A percentile compares a stretch with the other conserved stretches of the same genome.
phyloP scores from a whole-genome alignment of 2,888 invertebrate genomes.

The Amiota minor region DNA sequence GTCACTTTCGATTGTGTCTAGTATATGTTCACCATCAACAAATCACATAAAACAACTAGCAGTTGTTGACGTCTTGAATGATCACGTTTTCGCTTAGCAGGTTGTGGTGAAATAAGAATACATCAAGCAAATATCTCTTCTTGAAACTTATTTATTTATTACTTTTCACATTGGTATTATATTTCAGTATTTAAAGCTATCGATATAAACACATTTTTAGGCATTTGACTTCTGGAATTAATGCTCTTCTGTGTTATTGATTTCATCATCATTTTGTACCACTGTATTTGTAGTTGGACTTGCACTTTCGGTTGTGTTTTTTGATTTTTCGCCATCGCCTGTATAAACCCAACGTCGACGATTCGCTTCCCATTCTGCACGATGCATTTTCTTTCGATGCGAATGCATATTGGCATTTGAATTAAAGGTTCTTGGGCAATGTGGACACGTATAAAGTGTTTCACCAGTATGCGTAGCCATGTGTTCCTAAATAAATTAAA shows the following conservation, averaged over 20 bases:
- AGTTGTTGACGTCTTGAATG: constrained; percentile 31
- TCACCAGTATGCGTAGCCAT: constrained; percentile 68
- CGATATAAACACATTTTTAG: too few species aligned
- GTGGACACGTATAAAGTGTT: constrained; percentile 65
- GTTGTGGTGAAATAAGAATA: constrained; percentile 19
- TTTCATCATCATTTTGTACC: background rate
- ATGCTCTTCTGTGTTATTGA: too few species aligned
- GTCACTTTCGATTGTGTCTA: too few species aligned
- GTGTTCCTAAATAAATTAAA: constrained; percentile 59
- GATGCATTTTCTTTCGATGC: constrained; percentile 69
- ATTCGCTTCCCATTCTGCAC: constrained; percentile 67
- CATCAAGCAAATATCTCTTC: too few species aligned
- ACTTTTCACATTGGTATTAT: background rate
- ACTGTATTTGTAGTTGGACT: too few species aligned
- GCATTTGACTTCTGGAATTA: background rate
- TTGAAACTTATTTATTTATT: too few species aligned
- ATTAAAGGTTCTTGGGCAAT: constrained; percentile 69
- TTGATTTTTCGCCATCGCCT: too few species aligned
- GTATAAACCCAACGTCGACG: constrained; percentile 30
- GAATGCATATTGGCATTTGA: constrained; percentile 69
- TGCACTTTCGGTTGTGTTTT: too few species aligned
- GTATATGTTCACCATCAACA: too few species aligned
- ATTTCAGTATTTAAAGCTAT: too few species aligned
- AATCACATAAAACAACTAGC: too few species aligned
- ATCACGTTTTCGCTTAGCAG: constrained; percentile 57